A percentile compares a stretch with the other conserved stretches of the same genome.
Conservation (phyloP, 2,797 vertebrate species). For the Cichlasoma orientale region DNA sequence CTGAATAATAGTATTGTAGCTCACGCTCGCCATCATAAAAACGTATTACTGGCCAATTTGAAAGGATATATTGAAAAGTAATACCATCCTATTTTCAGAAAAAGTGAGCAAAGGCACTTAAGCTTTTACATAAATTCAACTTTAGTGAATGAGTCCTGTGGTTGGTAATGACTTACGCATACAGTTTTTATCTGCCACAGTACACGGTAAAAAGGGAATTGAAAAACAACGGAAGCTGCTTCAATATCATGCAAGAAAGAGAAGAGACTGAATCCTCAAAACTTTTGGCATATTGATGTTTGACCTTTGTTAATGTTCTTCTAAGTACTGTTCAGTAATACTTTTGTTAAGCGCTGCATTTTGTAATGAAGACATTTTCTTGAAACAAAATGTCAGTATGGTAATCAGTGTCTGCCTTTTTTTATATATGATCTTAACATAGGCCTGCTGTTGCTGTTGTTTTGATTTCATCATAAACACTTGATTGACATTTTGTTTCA, state of each 20-base stretch:
- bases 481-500: background rate
- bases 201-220: background rate
- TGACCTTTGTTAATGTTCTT: background rate
- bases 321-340: background rate
- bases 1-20: conserved; percentile 4
- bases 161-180: conserved; percentile 9
- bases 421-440: too few relatives aligned
- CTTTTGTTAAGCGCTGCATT: background rate
- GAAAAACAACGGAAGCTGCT: background rate
- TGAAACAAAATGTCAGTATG: too few relatives aligned
- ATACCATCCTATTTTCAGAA: conserved; percentile 12
- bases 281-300: background rate
- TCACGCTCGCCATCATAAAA: conserved; percentile 14
- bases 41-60: conserved; percentile 19
- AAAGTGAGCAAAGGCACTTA: conserved; percentile 7
- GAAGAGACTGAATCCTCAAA: background rate
- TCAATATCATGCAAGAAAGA: background rate
- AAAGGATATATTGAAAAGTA: conserved; percentile 42
- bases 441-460: too few relatives aligned
- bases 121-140: conserved; percentile 10
- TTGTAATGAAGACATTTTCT: background rate
- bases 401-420: too few relatives aligned
- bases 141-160: background rate
- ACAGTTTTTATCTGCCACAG: background rate
- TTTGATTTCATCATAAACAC: too few relatives aligned